Conservation (phyloP, 2,888 invertebrate species). For the Mimachlamys varia region DNA sequence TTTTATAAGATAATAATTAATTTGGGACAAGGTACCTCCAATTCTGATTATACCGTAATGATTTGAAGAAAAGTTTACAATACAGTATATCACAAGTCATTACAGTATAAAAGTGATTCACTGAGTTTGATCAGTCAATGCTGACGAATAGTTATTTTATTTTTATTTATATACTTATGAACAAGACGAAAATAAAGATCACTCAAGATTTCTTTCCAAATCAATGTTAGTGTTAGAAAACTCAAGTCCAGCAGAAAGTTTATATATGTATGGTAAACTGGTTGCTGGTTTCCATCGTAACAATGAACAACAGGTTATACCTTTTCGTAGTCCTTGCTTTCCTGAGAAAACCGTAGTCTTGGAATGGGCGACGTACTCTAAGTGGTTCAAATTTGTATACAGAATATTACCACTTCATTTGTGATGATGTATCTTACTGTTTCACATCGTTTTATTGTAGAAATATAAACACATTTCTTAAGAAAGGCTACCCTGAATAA, state of each 20-base stretch:
- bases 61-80: too few species aligned
- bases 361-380: slow-evolving; percentile 7
- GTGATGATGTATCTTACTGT: not conserved
- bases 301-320: not conserved
- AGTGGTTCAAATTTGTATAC: not conserved
- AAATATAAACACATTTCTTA: too few species aligned
- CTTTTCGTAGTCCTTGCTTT: slow-evolving; percentile 28
- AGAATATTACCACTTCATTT: not conserved
- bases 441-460: too few species aligned
- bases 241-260: not conserved
- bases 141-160: too few species aligned
- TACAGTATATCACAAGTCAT: too few species aligned
- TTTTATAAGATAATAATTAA: too few species aligned
- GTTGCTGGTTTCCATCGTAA: slow-evolving; percentile 15
- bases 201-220: not conserved
- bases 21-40: too few species aligned
- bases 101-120: too few species aligned
- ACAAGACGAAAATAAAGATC: not conserved
- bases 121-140: too few species aligned
- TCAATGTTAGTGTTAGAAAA: not conserved
- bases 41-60: too few species aligned
- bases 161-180: too few species aligned
- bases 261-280: not conserved
- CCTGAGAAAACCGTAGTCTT: slow-evolving; percentile 20
- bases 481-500: too few species aligned